These are phyloP conservation scores for Lepidocolaptes lacrymiger DNA, from an alignment of 2,797 vertebrate genomes.

Conservation along the genomic window DNA sequence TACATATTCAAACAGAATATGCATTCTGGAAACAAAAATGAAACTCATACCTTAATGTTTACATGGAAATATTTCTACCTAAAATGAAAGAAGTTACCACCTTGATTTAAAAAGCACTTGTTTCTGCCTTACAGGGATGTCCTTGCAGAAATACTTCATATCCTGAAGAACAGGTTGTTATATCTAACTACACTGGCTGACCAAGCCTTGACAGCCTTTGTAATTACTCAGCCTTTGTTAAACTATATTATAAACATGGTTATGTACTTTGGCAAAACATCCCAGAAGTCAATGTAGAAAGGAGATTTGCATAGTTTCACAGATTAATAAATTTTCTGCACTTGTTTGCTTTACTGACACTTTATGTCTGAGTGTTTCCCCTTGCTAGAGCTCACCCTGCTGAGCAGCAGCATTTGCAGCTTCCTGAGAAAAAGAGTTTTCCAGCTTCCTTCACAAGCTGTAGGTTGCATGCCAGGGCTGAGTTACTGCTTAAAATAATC, in stretches of 20 bases:
- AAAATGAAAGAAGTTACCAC: background rate
- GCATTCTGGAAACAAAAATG: background rate
- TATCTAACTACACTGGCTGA: background rate
- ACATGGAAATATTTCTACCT: background rate
- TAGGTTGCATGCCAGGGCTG: background rate
- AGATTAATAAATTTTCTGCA: background rate
- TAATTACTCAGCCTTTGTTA: background rate
- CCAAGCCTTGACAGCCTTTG: background rate
- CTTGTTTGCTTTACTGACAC: background rate
- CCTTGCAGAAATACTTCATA: background rate
- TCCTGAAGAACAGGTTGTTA: background rate
- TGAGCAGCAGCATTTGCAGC: background rate
- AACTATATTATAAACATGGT: background rate
- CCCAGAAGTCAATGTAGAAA: background rate
- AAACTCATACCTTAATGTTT: background rate
- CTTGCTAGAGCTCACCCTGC: background rate
- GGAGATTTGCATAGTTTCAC: background rate
- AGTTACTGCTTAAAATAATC: background rate
- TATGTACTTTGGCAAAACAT: background rate
- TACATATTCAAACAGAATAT: background rate
- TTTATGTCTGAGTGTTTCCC: background rate
- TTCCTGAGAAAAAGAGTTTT: background rate
- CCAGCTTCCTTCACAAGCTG: background rate
- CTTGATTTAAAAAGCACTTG: background rate
- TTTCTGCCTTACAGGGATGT: background rate